These are phyloP conservation scores for Liposcelis brunnea DNA, from an alignment of 2,888 invertebrate genomes.

Conservation along the genomic window DNA sequence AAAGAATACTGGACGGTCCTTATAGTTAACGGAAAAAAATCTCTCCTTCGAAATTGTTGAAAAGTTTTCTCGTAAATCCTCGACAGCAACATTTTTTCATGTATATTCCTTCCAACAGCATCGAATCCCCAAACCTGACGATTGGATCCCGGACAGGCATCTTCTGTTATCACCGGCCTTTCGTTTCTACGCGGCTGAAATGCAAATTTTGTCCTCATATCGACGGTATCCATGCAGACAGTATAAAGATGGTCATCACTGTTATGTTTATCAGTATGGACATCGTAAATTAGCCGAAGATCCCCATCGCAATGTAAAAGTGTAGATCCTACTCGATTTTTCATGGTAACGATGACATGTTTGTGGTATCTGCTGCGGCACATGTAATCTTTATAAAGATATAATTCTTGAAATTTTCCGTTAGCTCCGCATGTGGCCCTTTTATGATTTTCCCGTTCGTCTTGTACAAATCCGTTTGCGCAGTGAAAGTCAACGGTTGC, in stretches of 20 bases:
- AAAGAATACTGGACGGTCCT: background rate
- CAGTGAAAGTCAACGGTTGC: too few relatives aligned
- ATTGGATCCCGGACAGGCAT: too few relatives aligned
- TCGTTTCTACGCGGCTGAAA: background rate
- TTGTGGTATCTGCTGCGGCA: background rate
- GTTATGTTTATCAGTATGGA: background rate
- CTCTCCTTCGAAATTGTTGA: conserved; percentile 1
- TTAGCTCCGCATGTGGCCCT: too few relatives aligned
- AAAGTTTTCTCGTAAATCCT: background rate
- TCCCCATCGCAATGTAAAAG: background rate
- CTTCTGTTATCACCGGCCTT: background rate
- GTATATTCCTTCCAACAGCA: background rate
- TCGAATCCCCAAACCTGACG: conserved; percentile 5
- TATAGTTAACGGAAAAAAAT: too few relatives aligned
- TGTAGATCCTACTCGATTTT: background rate
- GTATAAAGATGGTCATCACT: background rate
- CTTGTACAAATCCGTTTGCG: too few relatives aligned
- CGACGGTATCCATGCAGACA: background rate
- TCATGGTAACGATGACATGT: background rate
- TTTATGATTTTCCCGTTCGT: too few relatives aligned
- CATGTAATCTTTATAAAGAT: too few relatives aligned
- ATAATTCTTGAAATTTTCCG: too few relatives aligned
- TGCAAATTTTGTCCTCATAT: background rate
- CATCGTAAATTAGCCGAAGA: background rate
- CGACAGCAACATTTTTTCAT: background rate